These are phyloP conservation scores for Bryconaethiops microstoma DNA, from an alignment of 2,797 vertebrate species.

Conservation along the genomic window DNA sequence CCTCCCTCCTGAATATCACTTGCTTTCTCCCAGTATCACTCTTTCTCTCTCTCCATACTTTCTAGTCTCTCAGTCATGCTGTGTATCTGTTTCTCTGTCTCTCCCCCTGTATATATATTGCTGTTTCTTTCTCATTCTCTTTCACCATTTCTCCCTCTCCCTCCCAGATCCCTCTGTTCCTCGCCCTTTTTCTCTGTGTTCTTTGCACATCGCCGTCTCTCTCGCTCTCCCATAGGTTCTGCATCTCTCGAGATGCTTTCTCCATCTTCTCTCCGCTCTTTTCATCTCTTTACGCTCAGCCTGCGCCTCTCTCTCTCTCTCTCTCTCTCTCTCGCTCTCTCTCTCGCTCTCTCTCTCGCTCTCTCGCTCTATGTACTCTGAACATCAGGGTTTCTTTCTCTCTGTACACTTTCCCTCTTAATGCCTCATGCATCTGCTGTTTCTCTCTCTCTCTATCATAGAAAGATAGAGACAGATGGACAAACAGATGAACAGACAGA, in stretches of 20 bases:
- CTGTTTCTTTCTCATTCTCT: background rate
- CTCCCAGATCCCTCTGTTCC: background rate
- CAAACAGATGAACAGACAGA: too few relatives aligned
- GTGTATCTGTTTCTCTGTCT: background rate
- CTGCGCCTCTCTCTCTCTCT: background rate
- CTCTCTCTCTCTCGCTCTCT: background rate
- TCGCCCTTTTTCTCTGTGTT: background rate
- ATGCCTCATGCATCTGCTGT: background rate
- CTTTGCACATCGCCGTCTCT: background rate
- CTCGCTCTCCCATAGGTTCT: background rate
- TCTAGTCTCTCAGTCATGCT: background rate
- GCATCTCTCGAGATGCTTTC: too few relatives aligned
- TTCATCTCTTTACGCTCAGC: background rate
- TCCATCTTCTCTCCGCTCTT: background rate
- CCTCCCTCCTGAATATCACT: background rate
- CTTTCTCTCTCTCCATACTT: background rate
- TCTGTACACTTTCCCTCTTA: background rate
- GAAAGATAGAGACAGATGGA: too few relatives aligned
- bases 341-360: constrained; percentile 5
- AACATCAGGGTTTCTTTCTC: background rate
- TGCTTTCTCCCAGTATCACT: background rate
- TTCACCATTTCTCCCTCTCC: background rate
- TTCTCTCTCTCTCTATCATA: background rate
- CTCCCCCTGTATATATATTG: background rate
- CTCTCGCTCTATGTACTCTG: background rate